These are phyloP conservation scores for Gallinago undulata DNA, from an alignment of 2,113 vertebrate species.

Conservation along the genomic window DNA sequence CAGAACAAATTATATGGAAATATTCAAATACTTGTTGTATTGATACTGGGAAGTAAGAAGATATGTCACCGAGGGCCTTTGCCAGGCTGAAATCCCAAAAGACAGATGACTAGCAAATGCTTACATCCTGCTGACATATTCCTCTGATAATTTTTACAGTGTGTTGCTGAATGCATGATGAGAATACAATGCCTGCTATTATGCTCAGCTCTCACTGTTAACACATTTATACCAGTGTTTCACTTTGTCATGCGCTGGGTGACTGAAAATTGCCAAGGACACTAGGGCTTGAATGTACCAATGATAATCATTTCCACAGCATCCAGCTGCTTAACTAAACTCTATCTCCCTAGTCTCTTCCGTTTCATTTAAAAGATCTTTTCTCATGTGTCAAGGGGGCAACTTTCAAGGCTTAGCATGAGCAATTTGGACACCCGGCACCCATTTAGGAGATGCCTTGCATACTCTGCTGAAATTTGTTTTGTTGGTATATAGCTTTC, in stretches of 20 bases:
- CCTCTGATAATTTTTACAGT: constrained; percentile 14
- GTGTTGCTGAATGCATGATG: neutral
- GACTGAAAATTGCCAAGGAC: constrained; percentile 1
- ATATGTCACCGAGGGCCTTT: neutral
- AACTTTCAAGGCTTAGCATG: neutral
- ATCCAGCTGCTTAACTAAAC: neutral
- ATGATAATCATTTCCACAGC: neutral
- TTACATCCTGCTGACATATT: constrained; percentile 40
- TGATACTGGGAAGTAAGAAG: constrained; percentile 17
- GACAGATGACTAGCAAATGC: constrained; percentile 36
- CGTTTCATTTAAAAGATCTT: neutral
- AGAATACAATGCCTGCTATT: constrained; percentile 18
- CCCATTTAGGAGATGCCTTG: neutral
- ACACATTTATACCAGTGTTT: neutral
- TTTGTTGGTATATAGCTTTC: neutral
- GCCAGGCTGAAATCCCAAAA: constrained; percentile 38
- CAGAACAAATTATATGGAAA: constrained; percentile 15
- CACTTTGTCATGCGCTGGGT: neutral
- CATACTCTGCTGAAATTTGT: neutral
- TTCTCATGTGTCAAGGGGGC: neutral
- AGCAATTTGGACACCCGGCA: neutral
- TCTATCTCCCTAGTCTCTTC: neutral
- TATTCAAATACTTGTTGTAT: constrained; percentile 5
- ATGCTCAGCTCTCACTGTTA: neutral
- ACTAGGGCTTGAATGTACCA: neutral